phyloP scores from a whole-genome alignment of 2,113 vertebrate species.

The Holacanthus passer region DNA sequence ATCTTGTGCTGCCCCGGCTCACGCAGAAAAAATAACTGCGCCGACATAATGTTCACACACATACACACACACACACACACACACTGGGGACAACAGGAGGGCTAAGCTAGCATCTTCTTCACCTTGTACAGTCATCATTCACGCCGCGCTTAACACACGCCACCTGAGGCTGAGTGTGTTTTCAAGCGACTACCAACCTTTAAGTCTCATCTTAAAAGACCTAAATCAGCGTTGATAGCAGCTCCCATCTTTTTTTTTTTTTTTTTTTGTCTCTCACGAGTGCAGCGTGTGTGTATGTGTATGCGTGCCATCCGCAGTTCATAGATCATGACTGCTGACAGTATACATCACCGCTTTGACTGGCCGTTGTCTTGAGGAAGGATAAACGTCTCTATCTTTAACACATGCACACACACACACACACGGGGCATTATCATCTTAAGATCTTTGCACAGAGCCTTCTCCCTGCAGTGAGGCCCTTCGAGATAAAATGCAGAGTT shows the following conservation, averaged over 20 bases:
- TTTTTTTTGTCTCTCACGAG: constrained; percentile 21
- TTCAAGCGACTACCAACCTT: constrained; percentile 41
- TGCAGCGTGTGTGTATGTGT: constrained; percentile 5
- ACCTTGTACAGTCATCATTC: constrained; percentile 52
- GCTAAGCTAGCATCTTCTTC: constrained; percentile 35
- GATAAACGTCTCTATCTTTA: constrained; percentile 50
- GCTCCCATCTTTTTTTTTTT: constrained; percentile 20
- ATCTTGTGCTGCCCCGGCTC: constrained; percentile 18
- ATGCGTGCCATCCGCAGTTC: constrained; percentile 1
- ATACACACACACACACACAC: constrained; percentile 2
- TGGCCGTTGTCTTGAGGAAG: constrained; percentile 45
- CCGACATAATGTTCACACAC: not conserved
- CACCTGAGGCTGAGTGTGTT: constrained; percentile 55
- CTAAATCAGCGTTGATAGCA: constrained; percentile 49
- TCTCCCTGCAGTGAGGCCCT: not conserved
- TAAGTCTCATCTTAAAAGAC: constrained; percentile 32
- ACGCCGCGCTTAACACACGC: constrained; percentile 37
- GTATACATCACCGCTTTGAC: constrained; percentile 54
- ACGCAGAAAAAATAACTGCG: not conserved
- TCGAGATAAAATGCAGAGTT: constrained; percentile 22
- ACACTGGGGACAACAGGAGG: constrained; percentile 11
- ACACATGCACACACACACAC: not conserved
- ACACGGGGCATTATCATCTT: constrained; percentile 17
- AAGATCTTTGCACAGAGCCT: constrained; percentile 3
- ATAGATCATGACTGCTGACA: constrained; percentile 47